Percentiles rank a stretch among this genome's conserved stretches.
Evolutionary conservation across 2,113 vertebrate species (phyloP).

Genomic region (Struthio camelus): DNA sequence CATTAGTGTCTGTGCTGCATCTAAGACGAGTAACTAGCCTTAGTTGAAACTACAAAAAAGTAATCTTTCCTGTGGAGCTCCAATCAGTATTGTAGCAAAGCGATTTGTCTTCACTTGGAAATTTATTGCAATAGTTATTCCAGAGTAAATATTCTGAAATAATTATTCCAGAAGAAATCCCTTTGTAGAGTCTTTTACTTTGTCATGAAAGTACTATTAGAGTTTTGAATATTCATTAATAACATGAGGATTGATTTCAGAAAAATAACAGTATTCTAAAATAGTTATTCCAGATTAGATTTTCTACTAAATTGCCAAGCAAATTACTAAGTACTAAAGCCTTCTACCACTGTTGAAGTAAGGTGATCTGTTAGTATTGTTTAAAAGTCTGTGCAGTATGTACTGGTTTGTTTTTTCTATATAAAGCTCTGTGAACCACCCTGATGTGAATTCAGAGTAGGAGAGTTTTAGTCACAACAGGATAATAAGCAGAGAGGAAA

Average conservation of each 20-base stretch:
- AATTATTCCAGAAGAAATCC: not conserved
- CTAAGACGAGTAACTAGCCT: not conserved
- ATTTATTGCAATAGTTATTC: not conserved
- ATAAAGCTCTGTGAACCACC: not conserved
- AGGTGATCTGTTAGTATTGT: not conserved
- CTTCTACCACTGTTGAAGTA: not conserved
- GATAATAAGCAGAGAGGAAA: conserved; percentile 19
- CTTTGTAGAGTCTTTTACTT: not conserved
- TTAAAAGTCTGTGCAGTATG: not conserved
- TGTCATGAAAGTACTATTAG: not conserved
- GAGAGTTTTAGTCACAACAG: not conserved
- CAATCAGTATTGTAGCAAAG: not conserved
- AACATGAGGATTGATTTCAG: not conserved
- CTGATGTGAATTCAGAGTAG: not conserved
- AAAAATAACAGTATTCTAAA: not conserved
- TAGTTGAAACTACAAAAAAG: not conserved
- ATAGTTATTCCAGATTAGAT: not conserved
- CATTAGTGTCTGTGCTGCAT: not conserved
- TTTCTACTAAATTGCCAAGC: not conserved
- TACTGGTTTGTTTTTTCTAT: not conserved
- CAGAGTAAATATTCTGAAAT: not conserved
- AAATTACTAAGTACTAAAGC: not conserved
- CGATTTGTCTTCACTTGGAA: not conserved
- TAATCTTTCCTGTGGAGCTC: not conserved
- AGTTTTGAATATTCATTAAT: not conserved